Evolutionary conservation across 2,888 invertebrate genomes (phyloP).

Genomic region (Philereme transversata): DNA sequence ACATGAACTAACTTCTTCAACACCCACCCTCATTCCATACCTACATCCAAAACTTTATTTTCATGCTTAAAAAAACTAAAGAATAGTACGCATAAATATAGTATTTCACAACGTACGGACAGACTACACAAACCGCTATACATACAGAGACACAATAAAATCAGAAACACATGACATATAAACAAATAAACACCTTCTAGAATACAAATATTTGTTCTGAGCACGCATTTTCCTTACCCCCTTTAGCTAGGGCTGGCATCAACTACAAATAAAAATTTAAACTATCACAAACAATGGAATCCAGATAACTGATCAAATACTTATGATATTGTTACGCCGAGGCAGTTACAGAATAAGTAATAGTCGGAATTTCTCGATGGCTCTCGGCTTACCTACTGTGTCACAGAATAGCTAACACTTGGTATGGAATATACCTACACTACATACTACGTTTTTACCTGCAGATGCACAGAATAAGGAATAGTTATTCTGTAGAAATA

Average conservation of each 20-base stretch:
- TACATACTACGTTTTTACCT: too few species aligned
- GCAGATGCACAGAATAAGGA: too few species aligned
- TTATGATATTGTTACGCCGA: too few species aligned
- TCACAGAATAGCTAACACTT: too few species aligned
- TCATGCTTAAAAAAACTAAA: conserved; percentile 5
- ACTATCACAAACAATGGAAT: neutral
- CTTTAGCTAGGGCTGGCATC: conserved; percentile 28
- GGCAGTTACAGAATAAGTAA: too few species aligned
- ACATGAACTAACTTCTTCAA: too few species aligned
- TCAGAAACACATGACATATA: conserved; percentile 33
- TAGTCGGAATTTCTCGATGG: too few species aligned
- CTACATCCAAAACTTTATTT: neutral
- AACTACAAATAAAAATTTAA: neutral
- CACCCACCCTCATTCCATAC: neutral
- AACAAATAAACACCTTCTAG: conserved; percentile 37
- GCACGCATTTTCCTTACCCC: conserved; percentile 31
- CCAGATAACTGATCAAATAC: too few species aligned
- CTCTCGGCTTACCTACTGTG: too few species aligned
- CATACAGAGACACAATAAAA: conserved; percentile 30
- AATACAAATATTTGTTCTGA: conserved; percentile 40
- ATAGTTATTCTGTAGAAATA: too few species aligned
- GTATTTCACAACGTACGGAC: conserved; percentile 13
- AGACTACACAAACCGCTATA: conserved; percentile 17
- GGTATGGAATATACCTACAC: too few species aligned
- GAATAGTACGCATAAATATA: conserved; percentile 10